These are phyloP conservation scores for Lapara coniferarum DNA, from an alignment of 2,888 invertebrate genomes.

Conservation along the genomic window DNA sequence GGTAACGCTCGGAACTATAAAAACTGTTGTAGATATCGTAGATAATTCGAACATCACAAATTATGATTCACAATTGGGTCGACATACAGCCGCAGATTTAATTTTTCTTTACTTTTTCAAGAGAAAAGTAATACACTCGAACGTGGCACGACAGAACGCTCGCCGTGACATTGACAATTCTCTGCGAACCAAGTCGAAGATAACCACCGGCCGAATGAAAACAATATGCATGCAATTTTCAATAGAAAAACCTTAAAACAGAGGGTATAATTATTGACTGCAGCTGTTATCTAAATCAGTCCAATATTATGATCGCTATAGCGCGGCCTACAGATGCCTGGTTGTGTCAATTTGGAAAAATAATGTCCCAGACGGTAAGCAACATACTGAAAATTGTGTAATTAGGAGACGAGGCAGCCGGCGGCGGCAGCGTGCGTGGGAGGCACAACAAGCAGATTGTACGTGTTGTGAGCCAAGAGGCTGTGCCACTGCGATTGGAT, in stretches of 20 bases:
- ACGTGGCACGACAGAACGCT: background rate
- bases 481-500: slow-evolving; percentile 52
- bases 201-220: slow-evolving; percentile 20
- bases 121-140: background rate
- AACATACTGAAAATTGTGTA: slow-evolving; percentile 41
- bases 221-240: slow-evolving; percentile 35
- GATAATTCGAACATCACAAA: background rate
- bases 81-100: background rate
- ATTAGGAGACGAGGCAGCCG: slow-evolving; percentile 37
- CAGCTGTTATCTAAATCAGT: slow-evolving; percentile 75
- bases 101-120: background rate
- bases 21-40: background rate
- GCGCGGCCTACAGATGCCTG: slow-evolving; percentile 54
- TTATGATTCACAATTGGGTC: background rate
- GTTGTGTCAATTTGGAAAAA: slow-evolving; percentile 46
- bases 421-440: slow-evolving; percentile 33
- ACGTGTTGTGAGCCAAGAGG: slow-evolving; percentile 36
- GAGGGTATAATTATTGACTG: slow-evolving; percentile 62
- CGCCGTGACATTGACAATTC: background rate
- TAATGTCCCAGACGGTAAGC: slow-evolving; percentile 38
- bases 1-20: background rate
- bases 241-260: slow-evolving; percentile 34
- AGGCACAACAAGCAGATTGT: slow-evolving; percentile 51
- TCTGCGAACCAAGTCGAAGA: background rate
- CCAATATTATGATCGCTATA: slow-evolving; percentile 72